Percentiles rank a stretch among this genome's conserved stretches.
phyloP scores from a whole-genome alignment of 2,888 invertebrate genomes.

The Trachelus stipa region DNA sequence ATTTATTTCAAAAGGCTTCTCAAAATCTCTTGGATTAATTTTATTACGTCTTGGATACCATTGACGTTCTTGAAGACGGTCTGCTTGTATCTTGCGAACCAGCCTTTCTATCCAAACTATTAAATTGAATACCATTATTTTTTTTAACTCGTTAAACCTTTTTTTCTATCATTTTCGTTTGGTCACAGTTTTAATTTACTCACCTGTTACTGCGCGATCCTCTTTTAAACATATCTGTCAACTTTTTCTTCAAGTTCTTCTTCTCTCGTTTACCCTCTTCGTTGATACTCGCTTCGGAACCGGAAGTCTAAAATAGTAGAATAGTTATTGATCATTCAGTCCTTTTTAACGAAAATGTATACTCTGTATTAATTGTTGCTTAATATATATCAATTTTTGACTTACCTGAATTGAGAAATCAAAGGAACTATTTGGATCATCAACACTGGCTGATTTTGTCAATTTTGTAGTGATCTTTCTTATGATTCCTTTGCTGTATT shows the following conservation, averaged over 20 bases:
- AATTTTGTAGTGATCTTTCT: constrained; percentile 84
- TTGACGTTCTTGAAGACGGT: constrained; percentile 60
- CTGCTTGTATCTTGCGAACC: constrained; percentile 52
- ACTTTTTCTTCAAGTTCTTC: constrained; percentile 81
- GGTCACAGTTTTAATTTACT: constrained; percentile 17
- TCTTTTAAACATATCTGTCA: constrained; percentile 87
- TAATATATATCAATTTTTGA: background rate
- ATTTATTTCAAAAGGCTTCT: background rate
- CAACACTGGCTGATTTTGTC: constrained; percentile 86
- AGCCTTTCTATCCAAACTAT: constrained; percentile 54
- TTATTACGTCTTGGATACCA: constrained; percentile 44
- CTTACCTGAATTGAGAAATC: constrained; percentile 58
- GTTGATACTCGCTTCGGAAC: constrained; percentile 59
- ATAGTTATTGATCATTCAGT: constrained; percentile 12
- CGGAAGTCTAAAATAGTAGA: constrained; percentile 52
- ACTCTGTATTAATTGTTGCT: background rate
- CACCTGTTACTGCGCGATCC: constrained; percentile 79
- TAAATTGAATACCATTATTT: background rate
- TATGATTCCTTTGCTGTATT: constrained; percentile 83
- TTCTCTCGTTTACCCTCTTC: constrained; percentile 66
- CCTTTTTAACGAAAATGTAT: background rate
- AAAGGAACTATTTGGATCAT: constrained; percentile 70
- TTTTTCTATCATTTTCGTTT: background rate
- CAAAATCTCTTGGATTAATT: background rate
- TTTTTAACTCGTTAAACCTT: background rate